Conservation (phyloP, 1,140 invertebrate genomes). For the Cydia amplana region DNA sequence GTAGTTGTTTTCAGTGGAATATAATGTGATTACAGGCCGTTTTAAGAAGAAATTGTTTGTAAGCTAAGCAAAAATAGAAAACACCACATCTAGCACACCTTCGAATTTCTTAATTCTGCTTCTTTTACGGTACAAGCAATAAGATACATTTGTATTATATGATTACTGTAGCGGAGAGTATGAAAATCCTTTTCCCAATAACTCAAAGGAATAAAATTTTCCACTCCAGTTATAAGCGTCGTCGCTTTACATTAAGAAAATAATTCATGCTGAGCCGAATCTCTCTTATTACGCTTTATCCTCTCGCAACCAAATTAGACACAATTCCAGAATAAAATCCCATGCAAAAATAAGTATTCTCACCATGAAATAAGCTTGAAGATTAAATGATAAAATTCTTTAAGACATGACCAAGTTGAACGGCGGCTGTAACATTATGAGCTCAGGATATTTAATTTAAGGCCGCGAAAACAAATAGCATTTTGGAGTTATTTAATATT, state of each 20-base stretch:
- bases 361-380: not conserved
- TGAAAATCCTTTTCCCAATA: not conserved
- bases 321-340: not conserved
- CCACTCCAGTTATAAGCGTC: slow-evolving; percentile 1
- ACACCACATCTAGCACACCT: too few species aligned
- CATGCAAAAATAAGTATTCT: not conserved
- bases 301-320: not conserved
- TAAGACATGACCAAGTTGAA: not conserved
- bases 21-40: too few species aligned
- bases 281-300: slow-evolving; percentile 5
- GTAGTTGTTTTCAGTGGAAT: too few species aligned
- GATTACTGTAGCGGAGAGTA: not conserved
- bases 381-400: not conserved
- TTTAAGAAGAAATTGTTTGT: too few species aligned
- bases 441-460: slow-evolving; percentile 2
- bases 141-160: not conserved
- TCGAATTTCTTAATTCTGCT: not conserved
- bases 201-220: slow-evolving; percentile 14
- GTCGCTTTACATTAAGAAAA: slow-evolving; percentile 14
- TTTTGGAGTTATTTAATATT: not conserved
- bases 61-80: too few species aligned
- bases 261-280: not conserved
- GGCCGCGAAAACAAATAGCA: not conserved
- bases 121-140: not conserved
- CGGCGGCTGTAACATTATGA: not conserved